Evolutionary conservation across 2,113 vertebrate genomes (phyloP).

Genomic region (Formicarius rufipectus): DNA sequence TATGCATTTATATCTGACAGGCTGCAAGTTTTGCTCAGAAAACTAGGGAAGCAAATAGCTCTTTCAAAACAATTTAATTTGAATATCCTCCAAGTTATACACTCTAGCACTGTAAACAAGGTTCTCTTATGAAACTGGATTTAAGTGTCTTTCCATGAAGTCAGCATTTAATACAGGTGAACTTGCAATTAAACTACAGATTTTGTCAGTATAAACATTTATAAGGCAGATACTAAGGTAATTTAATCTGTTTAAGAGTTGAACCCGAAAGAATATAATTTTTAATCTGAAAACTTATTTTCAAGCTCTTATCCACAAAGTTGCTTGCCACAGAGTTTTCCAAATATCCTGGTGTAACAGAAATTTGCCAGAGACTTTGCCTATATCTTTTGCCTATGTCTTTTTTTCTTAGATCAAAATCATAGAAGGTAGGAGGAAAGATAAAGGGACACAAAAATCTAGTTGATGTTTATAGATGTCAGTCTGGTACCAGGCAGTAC

Average conservation of each 20-base stretch:
- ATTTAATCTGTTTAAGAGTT: neutral
- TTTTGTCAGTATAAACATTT: conserved; percentile 26
- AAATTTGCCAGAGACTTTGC: neutral
- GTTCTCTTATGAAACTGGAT: neutral
- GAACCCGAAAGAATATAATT: neutral
- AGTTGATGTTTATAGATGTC: neutral
- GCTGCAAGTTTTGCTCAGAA: neutral
- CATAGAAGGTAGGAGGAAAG: neutral
- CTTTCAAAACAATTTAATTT: conserved; percentile 4
- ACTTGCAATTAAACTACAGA: neutral
- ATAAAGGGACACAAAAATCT: neutral
- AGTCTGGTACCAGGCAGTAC: neutral
- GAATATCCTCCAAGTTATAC: conserved; percentile 27
- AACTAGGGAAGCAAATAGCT: neutral
- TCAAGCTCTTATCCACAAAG: neutral
- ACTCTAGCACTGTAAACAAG: neutral
- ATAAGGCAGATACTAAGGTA: neutral
- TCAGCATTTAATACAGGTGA: neutral
- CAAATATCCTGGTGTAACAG: neutral
- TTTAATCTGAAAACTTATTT: neutral
- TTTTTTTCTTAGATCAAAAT: neutral
- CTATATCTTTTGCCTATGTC: rapidly evolving
- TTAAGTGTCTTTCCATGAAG: neutral
- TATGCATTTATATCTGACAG: neutral
- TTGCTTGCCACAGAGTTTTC: neutral